Base-by-base conservation (phyloP, 2,888 invertebrate genomes). In the Eupithecia centaureata region DNA sequence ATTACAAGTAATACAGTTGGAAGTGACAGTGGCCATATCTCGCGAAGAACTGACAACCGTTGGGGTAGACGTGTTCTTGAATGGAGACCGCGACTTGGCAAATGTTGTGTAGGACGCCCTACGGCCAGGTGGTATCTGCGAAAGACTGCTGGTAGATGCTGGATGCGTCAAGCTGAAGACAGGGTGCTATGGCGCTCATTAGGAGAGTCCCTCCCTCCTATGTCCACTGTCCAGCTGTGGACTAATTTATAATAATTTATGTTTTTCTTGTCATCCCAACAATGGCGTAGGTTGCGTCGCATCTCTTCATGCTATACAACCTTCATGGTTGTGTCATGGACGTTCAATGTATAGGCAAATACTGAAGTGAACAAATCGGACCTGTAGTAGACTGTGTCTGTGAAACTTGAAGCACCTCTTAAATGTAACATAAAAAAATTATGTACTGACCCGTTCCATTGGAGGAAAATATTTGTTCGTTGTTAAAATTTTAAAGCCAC, bases 401-500 rank as follows among this genome's bases (percentile, higher is more conserved):
- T 1, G 47, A 22, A 70, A 66, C 71, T 70, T 61, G 60, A 64
- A 74, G 74, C 60, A 67, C 70, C 77, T 77, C 76, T 79, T 79
- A 77, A 81, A 81, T 81, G 76, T 72, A 71, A 72, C 78, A 76
- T 82, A 78, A 78, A 79, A 79, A 79, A 81, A 82, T 79, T 76
- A 78, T 57, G 65, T 47, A 71, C 62, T 67, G 63, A 52, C 67
- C 67, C 61, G 73, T 69, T 66, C 66, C 68, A 69, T 66, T 68
- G 64, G 59, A 63, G 60, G 51, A 42, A 63, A 69, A 71, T 74
- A 73, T 78, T 78, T 73, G 75, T 80, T 63, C 33, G 75, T 70
- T 75, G 74, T 82, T 62, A 76, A 82, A 82, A 79, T 77, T 77
- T 77, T 77, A 80, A 69, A 77, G 61, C 70, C 67, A n/a, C 73